Evolutionary conservation across 2,113 vertebrate species (phyloP), one percentile per base, ranked within the genome.

Genomic region (Poeciliopsis retropinna): DNA sequence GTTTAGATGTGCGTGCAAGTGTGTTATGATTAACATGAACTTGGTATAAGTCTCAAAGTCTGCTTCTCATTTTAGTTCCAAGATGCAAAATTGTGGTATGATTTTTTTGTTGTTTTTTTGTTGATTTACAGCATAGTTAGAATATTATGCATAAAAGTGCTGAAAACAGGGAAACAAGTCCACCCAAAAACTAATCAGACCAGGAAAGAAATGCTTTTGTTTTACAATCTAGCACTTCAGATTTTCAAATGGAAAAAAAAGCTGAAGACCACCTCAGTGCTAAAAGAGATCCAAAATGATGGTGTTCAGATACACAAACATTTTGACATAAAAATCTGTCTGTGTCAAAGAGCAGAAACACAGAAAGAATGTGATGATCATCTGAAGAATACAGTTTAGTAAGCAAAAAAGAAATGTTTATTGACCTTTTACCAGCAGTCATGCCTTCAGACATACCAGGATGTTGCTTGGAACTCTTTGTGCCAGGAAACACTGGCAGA

Each of bases 381-480:
- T 65, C 72, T 57, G 31, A 70, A 64, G 14, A 74, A 77, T 44
- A 75, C 31, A 69, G 47, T 67, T 78, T 64, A 57, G 73, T 30
- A 30, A 27, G 75, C 64, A 65, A 82, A 57, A 71, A 57, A 80
- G 37, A 79, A 67, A 76, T 80, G 81, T 84, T 78, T 88, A 76
- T 80, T 70, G 28, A 62, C 64, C 74, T 88, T 91, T 85, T 76
- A 85, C 87, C 79, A 85, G 78, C 87, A 89, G 80, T 80, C 78
- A 84, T 85, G 88, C 86, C 85, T 72, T 76, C 72, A 87, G 79
- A 80, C 84, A 78, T 63, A 75, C 44, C 79, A 67, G 77, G 66
- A 79, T 69, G 44, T 41, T 62, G 72, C 76, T 80, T 72, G 61
- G 70, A 84, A 72, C 54, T 70, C 54, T 70, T 75, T 75, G 64